Percentiles rank a stretch among this genome's conserved stretches.
Evolutionary conservation across 1,140 invertebrate species (phyloP).

Genomic region (Andrena cerasifolii): DNA sequence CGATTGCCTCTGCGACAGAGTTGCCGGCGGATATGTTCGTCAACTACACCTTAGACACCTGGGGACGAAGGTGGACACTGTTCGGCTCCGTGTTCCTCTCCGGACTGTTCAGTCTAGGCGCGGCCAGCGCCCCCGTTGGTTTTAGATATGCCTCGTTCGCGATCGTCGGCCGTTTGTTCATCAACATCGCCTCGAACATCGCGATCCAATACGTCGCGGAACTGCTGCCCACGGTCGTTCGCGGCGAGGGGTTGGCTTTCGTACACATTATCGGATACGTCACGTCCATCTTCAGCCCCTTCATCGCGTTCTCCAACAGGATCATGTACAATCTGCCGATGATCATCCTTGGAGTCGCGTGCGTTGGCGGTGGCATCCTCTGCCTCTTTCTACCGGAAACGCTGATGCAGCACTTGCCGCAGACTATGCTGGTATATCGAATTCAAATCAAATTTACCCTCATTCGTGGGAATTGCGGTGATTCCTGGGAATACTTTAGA

Average conservation of each 20-base stretch:
- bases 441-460: too few relatives aligned
- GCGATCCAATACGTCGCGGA: conserved; percentile 92
- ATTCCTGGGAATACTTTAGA: not conserved
- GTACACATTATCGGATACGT: conserved; percentile 92
- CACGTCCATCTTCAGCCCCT: conserved; percentile 88
- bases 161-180: conserved; percentile 89
- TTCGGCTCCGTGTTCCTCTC: conserved; percentile 53
- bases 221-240: conserved; percentile 90
- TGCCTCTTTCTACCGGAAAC: conserved; percentile 90
- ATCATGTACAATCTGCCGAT: conserved; percentile 86
- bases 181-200: conserved; percentile 92
- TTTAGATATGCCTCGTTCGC: conserved; percentile 85
- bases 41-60: conserved; percentile 52
- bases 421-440: conserved; percentile 87
- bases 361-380: conserved; percentile 86
- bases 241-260: conserved; percentile 89
- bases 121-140: conserved; percentile 48
- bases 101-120: conserved; percentile 47
- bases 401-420: conserved; percentile 88
- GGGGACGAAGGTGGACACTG: conserved; percentile 58
- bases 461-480: too few relatives aligned
- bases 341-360: conserved; percentile 86
- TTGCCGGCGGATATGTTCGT: conserved; percentile 58
- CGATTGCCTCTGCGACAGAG: conserved; percentile 72
- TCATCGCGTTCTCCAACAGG: conserved; percentile 89